Percentiles rank a stretch among this genome's conserved stretches.
Evolutionary conservation across 1,140 invertebrate species (phyloP).

Genomic region (Euwallacea similis): DNA sequence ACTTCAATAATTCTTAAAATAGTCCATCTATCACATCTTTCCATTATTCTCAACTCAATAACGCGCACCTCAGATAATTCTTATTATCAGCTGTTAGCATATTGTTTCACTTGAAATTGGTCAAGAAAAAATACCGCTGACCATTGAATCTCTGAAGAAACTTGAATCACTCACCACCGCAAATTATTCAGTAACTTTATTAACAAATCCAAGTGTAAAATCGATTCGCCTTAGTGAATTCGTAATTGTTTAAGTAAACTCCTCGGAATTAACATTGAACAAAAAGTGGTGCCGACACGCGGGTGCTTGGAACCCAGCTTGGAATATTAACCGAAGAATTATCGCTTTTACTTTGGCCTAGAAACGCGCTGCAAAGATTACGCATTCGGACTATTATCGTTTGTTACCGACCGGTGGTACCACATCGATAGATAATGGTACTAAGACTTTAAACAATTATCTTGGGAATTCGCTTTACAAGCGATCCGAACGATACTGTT

Average conservation of each 20-base stretch:
- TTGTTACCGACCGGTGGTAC: too few species aligned
- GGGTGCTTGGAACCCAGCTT: background rate
- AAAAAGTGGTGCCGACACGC: background rate
- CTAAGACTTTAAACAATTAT: too few species aligned
- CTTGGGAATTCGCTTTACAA: too few species aligned
- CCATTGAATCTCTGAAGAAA: background rate
- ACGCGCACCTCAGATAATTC: too few species aligned
- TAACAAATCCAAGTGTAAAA: background rate
- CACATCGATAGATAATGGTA: too few species aligned
- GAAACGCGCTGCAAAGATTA: background rate
- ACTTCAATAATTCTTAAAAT: constrained; percentile 59
- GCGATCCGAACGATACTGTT: too few species aligned
- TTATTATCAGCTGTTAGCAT: too few species aligned
- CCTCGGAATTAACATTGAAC: too few species aligned
- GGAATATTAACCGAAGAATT: background rate
- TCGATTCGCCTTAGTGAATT: constrained; percentile 1
- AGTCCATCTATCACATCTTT: constrained; percentile 50
- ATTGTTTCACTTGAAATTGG: too few species aligned
- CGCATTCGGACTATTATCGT: background rate
- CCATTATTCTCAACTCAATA: constrained; percentile 6
- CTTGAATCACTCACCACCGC: background rate
- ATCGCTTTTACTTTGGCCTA: constrained; percentile 2
- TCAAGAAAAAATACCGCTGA: background rate
- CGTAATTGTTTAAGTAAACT: background rate
- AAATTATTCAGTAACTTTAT: background rate